Base-by-base conservation (phyloP, 2,797 vertebrate species). In the Argyrosomus regius region DNA sequence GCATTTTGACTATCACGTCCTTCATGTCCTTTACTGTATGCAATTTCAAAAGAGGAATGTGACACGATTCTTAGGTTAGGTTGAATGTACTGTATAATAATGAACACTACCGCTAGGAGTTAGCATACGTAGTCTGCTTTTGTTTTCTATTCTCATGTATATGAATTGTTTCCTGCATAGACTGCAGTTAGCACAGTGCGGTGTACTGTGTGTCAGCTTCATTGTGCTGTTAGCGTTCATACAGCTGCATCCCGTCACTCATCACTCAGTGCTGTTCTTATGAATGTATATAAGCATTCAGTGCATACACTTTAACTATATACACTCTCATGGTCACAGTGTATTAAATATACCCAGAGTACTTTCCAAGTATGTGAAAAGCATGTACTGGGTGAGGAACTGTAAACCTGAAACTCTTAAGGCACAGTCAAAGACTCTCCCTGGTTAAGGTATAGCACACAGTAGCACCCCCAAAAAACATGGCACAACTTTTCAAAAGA, bases 11-110 rank as follows among this genome's bases (percentile, higher is more conserved):
- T 16, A 41, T 72, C 73, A 14, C 72, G 78, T 73, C 41, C 41
- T 43, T 63, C 22, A 28, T 82, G 65, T 77, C 52, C 18, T 77
- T 72, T 68, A 78, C 65, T 83, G 84, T 91, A 89, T 83, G 87
- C 87, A 87, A 87, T 69, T 81, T 81, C 20, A 48, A 53, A 62
- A 74, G 76, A 63, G 72, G 82, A 78, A 88, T 86, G 83, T 89
- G 80, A 78, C 82, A 67, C 52, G 3, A 72, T 80, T 77, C 80
- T 86, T 82, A 75, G 89, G 45, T 88, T 85, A 83, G 87, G 8
- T 22, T 90, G 90, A 94, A 93, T 93, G 91, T 94, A 93, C 76
- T 83, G 76, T 91, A 81, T 77, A 73, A 72, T 86, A 69, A 71
- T 76, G 45, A 84, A 85, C 79, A 82, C 71, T 87, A 83, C 50